Evolutionary conservation across 2,888 invertebrate genomes (phyloP), one percentile per base, ranked within the genome.

Genomic region (Allacma fusca): DNA sequence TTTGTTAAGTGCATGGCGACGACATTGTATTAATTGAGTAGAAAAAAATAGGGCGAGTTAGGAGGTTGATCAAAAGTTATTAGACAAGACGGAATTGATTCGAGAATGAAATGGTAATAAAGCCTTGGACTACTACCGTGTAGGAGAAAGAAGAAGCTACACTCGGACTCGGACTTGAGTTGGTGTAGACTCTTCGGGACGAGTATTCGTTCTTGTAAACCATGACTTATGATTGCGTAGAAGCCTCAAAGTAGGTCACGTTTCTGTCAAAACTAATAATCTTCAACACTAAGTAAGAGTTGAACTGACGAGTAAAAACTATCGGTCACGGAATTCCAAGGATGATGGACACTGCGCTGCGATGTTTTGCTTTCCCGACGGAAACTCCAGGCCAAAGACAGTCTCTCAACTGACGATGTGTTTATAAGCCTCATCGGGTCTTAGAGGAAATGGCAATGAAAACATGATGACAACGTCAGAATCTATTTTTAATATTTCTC

Each of bases 111-210:
- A n/a, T n/a, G n/a, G n/a, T n/a, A n/a, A n/a, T n/a, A n/a, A n/a
- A n/a, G n/a, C n/a, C n/a, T n/a, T n/a, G n/a, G n/a, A n/a, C n/a
- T n/a, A n/a, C n/a, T 79, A 83, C 83, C 81, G 83, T 81, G 79
- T 81, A 81, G 40, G 82, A 81, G 75, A 81, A 83, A 50, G 83
- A 80, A 43, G 81, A 79, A 5, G 83, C 78, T 9, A 79, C 74
- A 5, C 76, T 78, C 19, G 81, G 83, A 21, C 82, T 79, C 23
- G 82, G 80, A n/a, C 74, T 72, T 24, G 78, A 57, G 77, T 80
- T 78, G 69, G 80, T 77, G 78, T 81, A 81, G 34, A 83, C 79
- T 73, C 83, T 77, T 43, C 82, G 59, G 73, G 81, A 78, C 16
- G 79, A 72, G 68, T 75, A 81, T 59, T 82, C 82, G 70, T 43